Evolutionary conservation across 1,140 invertebrate genomes (phyloP), one percentile per base, ranked within the genome.

Genomic region (Anoplolepis gracilipes): DNA sequence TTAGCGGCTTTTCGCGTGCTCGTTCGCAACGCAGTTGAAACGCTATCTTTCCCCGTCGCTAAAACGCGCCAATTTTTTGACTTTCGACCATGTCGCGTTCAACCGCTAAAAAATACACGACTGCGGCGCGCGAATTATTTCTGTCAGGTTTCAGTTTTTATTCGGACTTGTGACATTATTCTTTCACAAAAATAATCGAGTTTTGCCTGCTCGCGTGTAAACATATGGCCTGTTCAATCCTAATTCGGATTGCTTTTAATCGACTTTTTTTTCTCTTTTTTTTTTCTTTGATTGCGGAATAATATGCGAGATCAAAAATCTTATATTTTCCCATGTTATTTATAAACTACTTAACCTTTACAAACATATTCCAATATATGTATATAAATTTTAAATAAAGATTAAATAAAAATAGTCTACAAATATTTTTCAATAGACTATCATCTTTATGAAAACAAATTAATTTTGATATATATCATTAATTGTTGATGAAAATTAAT

Each of bases 21-120:
- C 49, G 33, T 57, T 81, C 65, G 33, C 36, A 36, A 36, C 36
- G 3, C 64, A 19, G 13, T 8, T 36, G 53, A 16, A 19, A 22
- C 5, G n/a, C 53, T 11, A n/a, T 82, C 67, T 59, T 55, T 42
- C 19, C 13, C 11, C 67, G 25, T 59, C 65, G 22, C n/a, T 59
- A 72, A 81, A 81, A 70, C 64, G 77, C 33, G 22, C 19, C 67
- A 82, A 46, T 82, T 82, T 82, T 82, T 72, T 61, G 33, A 65
- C 22, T 22, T 25, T 33, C 57, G 46, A 13, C 25, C 19, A n/a
- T 30, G 76, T 39, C 22, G 46, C 46, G 46, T 25, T 46, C 25
- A 25, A 30, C 33, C 28, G 33, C 33, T 72, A 73, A 82, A 82
- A 82, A 72, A 82, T 82, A 82, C 53, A 46, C 67, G 49, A 30